Conservation (phyloP, 1,140 invertebrate genomes). For the Drosophila dunni region DNA sequence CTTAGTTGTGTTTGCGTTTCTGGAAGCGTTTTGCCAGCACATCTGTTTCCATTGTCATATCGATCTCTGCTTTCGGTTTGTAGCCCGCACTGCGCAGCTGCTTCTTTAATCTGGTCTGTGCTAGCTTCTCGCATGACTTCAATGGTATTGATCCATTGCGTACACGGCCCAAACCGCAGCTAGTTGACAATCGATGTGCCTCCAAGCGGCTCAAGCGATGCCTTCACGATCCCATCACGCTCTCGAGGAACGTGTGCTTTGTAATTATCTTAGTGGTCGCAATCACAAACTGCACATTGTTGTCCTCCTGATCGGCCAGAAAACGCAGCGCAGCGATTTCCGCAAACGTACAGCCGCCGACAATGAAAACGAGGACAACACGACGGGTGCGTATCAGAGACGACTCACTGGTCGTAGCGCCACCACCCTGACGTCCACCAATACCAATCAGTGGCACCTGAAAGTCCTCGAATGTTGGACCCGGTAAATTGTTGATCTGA, state of each 20-base stretch:
- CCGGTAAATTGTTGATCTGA: slow-evolving; percentile 87
- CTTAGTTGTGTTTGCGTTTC: too few species aligned
- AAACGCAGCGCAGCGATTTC: slow-evolving; percentile 97
- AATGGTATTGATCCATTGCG: slow-evolving; percentile 57
- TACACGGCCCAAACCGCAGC: slow-evolving; percentile 58
- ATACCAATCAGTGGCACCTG: slow-evolving; percentile 86
- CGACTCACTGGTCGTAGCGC: slow-evolving; percentile 87
- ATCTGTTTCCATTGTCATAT: background rate
- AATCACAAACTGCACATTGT: slow-evolving; percentile 95
- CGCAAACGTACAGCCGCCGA: slow-evolving; percentile 98
- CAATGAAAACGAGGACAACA: slow-evolving; percentile 96
- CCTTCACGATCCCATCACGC: slow-evolving; percentile 64
- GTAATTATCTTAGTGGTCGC: slow-evolving; percentile 97
- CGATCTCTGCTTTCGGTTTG: slow-evolving; percentile 5
- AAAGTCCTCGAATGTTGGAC: slow-evolving; percentile 87
- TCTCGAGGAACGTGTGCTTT: slow-evolving; percentile 91
- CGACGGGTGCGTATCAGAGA: slow-evolving; percentile 89
- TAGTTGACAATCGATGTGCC: slow-evolving; percentile 49
- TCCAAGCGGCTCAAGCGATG: slow-evolving; percentile 57
- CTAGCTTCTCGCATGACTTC: slow-evolving; percentile 31
- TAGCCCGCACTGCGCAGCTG: slow-evolving; percentile 6
- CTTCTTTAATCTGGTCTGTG: background rate
- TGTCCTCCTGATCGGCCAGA: slow-evolving; percentile 96
- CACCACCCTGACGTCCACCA: slow-evolving; percentile 85
- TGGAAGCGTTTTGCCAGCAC: too few species aligned